phyloP scores from a whole-genome alignment of 2,888 invertebrate species.

The Agriopis aurantiaria region DNA sequence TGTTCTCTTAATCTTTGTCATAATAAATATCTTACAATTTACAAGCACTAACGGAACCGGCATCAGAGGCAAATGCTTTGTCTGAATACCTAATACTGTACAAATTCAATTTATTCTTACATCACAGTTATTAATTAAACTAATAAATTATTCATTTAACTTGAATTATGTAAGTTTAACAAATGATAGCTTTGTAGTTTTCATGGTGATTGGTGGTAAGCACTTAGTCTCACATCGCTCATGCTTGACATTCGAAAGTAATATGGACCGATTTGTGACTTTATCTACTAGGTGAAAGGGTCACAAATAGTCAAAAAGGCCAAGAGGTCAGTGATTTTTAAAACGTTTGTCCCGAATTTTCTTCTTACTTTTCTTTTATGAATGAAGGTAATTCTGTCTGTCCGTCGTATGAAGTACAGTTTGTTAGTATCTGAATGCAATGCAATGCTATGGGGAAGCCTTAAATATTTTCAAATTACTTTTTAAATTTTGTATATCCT shows the following conservation, averaged over 20 bases:
- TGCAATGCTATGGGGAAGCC: too few species aligned
- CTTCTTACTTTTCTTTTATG: too few species aligned
- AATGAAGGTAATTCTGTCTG: too few species aligned
- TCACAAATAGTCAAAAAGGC: too few species aligned
- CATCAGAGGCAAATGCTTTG: neutral
- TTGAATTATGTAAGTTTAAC: slow-evolving; percentile 7
- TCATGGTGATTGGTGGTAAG: neutral
- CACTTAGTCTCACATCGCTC: neutral
- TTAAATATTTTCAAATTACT: too few species aligned
- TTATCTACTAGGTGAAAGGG: too few species aligned
- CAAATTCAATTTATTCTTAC: slow-evolving; percentile 30
- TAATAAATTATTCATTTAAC: slow-evolving; percentile 29
- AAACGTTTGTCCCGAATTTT: too few species aligned
- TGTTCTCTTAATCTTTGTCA: neutral
- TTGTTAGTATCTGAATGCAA: too few species aligned
- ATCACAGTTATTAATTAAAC: slow-evolving; percentile 27
- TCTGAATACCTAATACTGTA: neutral
- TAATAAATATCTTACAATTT: slow-evolving; percentile 3
- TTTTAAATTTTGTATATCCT: too few species aligned
- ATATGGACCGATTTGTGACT: too few species aligned
- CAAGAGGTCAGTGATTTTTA: too few species aligned
- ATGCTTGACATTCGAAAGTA: neutral
- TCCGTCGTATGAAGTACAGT: too few species aligned
- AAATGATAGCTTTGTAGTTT: neutral
- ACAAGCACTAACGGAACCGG: neutral